phyloP scores from a whole-genome alignment of 2,113 vertebrate genomes.

The Aldabrachelys gigantea region DNA sequence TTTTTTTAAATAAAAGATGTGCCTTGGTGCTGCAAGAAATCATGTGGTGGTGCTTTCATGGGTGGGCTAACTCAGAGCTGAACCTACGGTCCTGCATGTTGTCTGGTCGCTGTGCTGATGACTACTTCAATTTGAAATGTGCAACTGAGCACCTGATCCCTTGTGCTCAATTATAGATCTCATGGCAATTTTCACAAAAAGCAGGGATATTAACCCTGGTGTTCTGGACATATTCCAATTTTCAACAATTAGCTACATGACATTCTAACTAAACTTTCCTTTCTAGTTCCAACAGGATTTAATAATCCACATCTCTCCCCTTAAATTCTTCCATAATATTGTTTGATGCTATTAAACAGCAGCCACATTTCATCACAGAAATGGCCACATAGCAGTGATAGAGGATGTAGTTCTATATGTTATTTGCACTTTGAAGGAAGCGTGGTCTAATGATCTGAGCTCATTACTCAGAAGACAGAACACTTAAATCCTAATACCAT shows the following conservation, averaged over 20 bases:
- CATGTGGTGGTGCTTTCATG: neutral
- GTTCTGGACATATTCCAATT: neutral
- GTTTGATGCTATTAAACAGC: neutral
- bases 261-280: accelerated
- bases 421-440: neutral
- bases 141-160: neutral
- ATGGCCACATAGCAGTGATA: neutral
- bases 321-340: neutral
- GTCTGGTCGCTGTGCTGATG: neutral
- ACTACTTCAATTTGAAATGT: neutral
- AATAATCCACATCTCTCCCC: neutral
- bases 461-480: neutral
- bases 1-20: neutral
- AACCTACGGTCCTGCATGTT: neutral
- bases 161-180: neutral
- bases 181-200: neutral
- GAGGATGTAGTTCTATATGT: neutral
- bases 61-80: neutral
- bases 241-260: neutral
- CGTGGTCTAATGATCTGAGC: neutral
- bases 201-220: neutral
- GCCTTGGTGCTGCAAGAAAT: accelerated
- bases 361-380: neutral
- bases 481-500: neutral
- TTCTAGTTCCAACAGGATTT: neutral